Evolutionary conservation across 2,113 vertebrate genomes (phyloP), one percentile per base, ranked within the genome.

Genomic region (Mormyrus iriodes): DNA sequence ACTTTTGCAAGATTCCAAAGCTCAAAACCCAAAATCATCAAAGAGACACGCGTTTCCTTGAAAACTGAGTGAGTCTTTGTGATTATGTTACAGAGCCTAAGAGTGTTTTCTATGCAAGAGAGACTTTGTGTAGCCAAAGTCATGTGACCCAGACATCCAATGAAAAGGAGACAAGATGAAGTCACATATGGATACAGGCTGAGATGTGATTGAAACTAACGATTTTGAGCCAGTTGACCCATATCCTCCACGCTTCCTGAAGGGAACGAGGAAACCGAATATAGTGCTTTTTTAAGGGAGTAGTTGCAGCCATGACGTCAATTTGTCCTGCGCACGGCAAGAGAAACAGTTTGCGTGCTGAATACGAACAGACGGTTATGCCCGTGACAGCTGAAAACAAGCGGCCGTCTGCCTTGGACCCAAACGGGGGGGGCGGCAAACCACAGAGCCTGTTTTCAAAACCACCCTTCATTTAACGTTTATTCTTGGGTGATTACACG

Each of bases 401-500:
- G 17, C 55, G 12, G 42, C 39, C 39, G 21, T 31, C 31, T 87
- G 48, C 53, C 27, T 69, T 69, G 9, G 61, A 65, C 9, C n/a
- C 9, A 65, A 27, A 65, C 24, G n/a, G 35, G 42, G 46, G 53
- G 53, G 52, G 27, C 19, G 10, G 1, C 9, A 46, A 44, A 44
- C 35, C 35, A 4, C 19, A 44, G 19, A 35, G 35, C 19, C 42
- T 42, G 17, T 65, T 48, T 87, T 87, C 35, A 12, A 44, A 87
- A 65, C 39, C 42, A 10, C 83, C 89, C 90, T 35, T 86, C 4
- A 90, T 83, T 91, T 58, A 21, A 19, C 83, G 51, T 86, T 90
- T 90, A 42, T 86, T 90, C 91, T 85, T 27, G 86, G 83, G 44
- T 90, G 89, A 91, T 89, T 91, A 90, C 52, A 89, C 55, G 76